Base-by-base conservation (phyloP, 2,797 vertebrate genomes). In the Bufotes viridis region DNA sequence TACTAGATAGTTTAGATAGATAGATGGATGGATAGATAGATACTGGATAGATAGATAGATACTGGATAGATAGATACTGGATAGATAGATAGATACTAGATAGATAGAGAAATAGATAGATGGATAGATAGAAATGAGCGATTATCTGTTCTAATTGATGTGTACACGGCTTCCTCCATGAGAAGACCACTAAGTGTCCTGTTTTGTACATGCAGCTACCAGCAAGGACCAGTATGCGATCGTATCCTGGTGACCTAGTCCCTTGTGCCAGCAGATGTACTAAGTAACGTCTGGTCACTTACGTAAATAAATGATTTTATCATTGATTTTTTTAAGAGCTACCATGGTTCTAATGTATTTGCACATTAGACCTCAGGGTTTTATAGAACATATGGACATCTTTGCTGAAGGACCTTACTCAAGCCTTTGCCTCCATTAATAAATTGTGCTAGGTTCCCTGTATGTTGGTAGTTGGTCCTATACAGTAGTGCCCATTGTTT, bases 241-340 rank as follows among this genome's bases (percentile, higher is more conserved):
- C 15, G 24, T 78, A 55, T n/a, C n/a, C 24, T 6, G 2, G 75
- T 55, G 49, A 24, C 51, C 5, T 14, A n/a, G 49, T 76, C 75
- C 75, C 49, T 58, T 26, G 53, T 26, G 53, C 58, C 9, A 57
- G 6, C 53, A 78, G 76, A 26, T 78, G 49, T 78, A 51, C 14
- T 22, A 55, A 78, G 76, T 58, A 51, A 24, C 2, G 53, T 26
- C 76, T 78, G 76, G 22, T 78, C 76, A 26, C 51, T 3, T 42
- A 63, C n/a, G 20, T 51, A 65, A 67, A 65, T 65, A 14, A 20
- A 67, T 51, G 4, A 18, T 65, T 65, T 81, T 49, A 7, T 17
- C 80, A 81, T 81, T 81, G 61, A 67, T 81, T 81, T 81, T 42
- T 67, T 81, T 49, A 42, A n/a, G 12, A 49, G 53, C 78, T 58